Percentiles rank a stretch among this genome's conserved stretches.
phyloP scores from a whole-genome alignment of 2,888 invertebrate species.

The Plagodis pulveraria region DNA sequence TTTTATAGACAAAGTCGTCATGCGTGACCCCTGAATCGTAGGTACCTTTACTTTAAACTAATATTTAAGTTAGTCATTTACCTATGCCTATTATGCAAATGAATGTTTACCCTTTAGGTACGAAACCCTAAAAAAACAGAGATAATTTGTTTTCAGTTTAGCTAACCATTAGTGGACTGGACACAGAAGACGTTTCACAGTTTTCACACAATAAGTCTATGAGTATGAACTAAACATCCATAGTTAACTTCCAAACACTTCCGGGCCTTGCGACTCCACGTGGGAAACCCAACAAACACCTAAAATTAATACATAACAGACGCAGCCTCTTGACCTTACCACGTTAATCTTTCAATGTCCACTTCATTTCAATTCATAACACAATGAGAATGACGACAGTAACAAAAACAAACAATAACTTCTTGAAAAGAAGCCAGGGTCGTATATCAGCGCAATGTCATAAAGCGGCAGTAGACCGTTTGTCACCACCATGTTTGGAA shows the following conservation, averaged over 20 bases:
- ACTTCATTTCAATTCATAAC: slow-evolving; percentile 14
- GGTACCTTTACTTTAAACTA: neutral
- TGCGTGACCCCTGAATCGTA: too few relatives aligned
- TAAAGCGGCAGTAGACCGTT: slow-evolving; percentile 8
- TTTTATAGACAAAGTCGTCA: too few relatives aligned
- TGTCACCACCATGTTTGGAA: slow-evolving; percentile 22
- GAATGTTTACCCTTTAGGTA: too few relatives aligned
- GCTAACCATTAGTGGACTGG: too few relatives aligned
- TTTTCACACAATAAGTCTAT: too few relatives aligned
- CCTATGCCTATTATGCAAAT: too few relatives aligned
- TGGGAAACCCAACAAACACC: slow-evolving; percentile 4
- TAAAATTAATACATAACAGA: slow-evolving; percentile 18
- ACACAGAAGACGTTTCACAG: too few relatives aligned
- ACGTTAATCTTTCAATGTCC: slow-evolving; percentile 24
- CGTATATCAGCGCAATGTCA: slow-evolving; percentile 23
- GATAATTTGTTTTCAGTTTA: too few relatives aligned
- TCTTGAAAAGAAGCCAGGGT: slow-evolving; percentile 23
- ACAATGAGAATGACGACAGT: slow-evolving; percentile 2
- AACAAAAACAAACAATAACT: slow-evolving; percentile 28
- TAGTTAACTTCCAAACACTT: neutral
- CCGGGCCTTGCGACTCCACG: neutral
- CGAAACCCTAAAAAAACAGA: too few relatives aligned
- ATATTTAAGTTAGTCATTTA: too few relatives aligned
- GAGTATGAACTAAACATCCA: neutral
- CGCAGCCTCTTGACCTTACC: slow-evolving; percentile 13